Evolutionary conservation across 2,888 invertebrate species (phyloP), one percentile per base, ranked within the genome.

Genomic region (Pyralis farinalis): DNA sequence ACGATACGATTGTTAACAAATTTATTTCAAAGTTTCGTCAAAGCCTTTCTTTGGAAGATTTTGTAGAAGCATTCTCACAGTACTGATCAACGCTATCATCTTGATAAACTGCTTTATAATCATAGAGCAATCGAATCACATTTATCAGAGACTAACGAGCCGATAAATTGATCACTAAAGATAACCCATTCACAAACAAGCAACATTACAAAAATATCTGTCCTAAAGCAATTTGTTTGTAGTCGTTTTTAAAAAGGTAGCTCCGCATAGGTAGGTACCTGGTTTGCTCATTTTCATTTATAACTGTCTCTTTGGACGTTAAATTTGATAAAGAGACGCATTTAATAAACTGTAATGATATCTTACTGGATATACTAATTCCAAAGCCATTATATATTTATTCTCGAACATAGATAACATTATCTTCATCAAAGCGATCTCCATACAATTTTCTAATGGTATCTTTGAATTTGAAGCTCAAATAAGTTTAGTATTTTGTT

Each of bases 91-190:
- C 59, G 55, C 63, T 58, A 65, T 73, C 65, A 81, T 74, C 70
- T 68, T 75, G 76, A 81, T 78, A 65, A 73, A 84, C 63, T 64
- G 64, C 62, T 75, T 79, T 78, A 82, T 82, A 77, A 82, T 80
- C 82, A 74, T 62, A 67, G 63, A 75, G 60, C 68, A 70, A 79
- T 80, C 71, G 65, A 67, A 64, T 62, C 61, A 53, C 71, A 84
- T 86, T 80, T 77, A 80, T 84, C 72, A 77, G 67, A 49, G 57
- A 57, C 71, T 84, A 85, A 86, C 76, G 78, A 85, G 74, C 71
- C 71, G 74, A 84, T 82, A 78, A 86, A 82, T 80, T 78, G 80
- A 80, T 80, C 74, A 70, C 70, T 65, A 68, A 55, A 76, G 79
- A 83, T 81, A 78, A 74, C 68, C 68, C 67, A 71, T 76, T 78